Base-by-base conservation (phyloP, 2,113 vertebrate genomes). In the Centropus bengalensis region DNA sequence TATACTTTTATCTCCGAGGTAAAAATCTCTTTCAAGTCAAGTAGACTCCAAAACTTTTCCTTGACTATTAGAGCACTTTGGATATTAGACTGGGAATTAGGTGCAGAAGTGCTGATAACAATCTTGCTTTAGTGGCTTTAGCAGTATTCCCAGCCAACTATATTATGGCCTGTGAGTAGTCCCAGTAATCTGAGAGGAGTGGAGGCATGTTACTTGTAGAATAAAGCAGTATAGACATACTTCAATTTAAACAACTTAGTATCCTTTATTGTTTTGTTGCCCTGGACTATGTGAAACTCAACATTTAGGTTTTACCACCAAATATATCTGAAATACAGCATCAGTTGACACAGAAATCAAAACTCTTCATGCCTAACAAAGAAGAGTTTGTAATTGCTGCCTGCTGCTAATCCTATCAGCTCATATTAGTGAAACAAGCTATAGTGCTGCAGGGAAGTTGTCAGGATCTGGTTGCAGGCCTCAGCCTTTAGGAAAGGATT, bases 381-480 rank as follows among this genome's bases (percentile, higher is more conserved):
- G 85, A 91, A 69, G 82, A 94, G 95, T 96, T 96, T 94, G 97
- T 98, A 97, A 98, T 98, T 98, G 96, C 96, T 93, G 96, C 86
- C 87, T 77, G 88, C 78, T 97, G 83, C 87, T 98, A 97, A 98
- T 98, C 96, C 97, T 89, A 62, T 69, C 87, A 97, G 96, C 95
- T 96, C 96, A 94, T 91, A 79, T 90, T 95, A 93, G 89, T 77
- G 86, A 92, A 96, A 96, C 88, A 77, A 9, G 69, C 85, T 85
- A 71, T 82, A 97, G 77, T 20, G 90, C 97, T 96, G 79, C 60
- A 66, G 91, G 96, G 96, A 91, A 81, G 89, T 96, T 93, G 88
- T 97, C 85, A 88, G 95, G 88, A 94, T 93, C 96, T 96, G 89
- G 89, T 94, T 96, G 96, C 94, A 96, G 95, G 75, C 92, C 77